Conservation (phyloP, 2,888 invertebrate genomes). For the Aricia artaxerxes region DNA sequence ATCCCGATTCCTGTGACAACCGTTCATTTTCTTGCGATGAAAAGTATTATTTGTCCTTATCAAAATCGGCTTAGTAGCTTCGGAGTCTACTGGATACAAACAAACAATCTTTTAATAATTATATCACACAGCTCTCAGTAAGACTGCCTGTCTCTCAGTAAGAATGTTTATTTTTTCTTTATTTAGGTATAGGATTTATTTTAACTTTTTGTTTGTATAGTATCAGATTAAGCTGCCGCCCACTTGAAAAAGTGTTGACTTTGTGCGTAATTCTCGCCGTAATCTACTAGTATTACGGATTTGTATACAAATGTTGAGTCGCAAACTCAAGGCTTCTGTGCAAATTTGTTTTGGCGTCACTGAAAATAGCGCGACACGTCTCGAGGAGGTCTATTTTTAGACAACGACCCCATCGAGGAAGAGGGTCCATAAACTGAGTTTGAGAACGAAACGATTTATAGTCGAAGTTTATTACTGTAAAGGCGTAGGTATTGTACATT, state of each 20-base stretch:
- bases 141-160: no score
- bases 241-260: not conserved
- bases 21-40: no score
- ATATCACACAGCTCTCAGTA: no score
- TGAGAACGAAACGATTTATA: not conserved
- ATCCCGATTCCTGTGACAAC: no score
- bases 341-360: not conserved
- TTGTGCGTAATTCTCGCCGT: not conserved
- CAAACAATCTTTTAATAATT: not conserved
- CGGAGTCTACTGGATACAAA: no score
- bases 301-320: not conserved
- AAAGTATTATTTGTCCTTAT: no score
- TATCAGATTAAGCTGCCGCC: not conserved
- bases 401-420: not conserved
- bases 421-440: not conserved
- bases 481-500: not conserved
- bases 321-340: not conserved
- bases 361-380: conserved; percentile 6
- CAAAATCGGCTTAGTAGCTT: no score
- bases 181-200: not conserved
- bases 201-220: not conserved
- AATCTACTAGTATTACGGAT: not conserved
- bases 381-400: conserved; percentile 12
- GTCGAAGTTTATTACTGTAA: not conserved
- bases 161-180: not conserved